Base-by-base conservation (phyloP, 2,888 invertebrate species). In the Pantelozetes paolii region DNA sequence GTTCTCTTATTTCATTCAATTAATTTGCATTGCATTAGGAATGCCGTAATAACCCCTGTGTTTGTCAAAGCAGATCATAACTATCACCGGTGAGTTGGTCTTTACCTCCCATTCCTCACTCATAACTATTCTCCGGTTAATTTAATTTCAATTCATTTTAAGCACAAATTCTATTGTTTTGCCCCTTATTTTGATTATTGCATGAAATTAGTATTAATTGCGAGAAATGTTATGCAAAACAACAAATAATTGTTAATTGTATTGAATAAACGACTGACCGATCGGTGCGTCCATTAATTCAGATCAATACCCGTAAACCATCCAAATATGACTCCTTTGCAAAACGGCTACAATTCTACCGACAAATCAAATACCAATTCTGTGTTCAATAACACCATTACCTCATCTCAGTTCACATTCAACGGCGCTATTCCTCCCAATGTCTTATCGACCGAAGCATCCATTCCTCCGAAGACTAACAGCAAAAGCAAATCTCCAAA, bases 301-400 rank as follows among this genome's bases (percentile, higher is more conserved):
- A 64, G 64, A 20, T 64, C 64, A 64, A 40, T 59, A 28, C 71
- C 57, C 32, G 57, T 42, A 15, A 72, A 48, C 50, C 67, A 74
- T 28, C 40, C 50, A 75, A 57, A 74, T 32, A 30, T 75, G 59
- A 45, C 32, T 76, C 50, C 26, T 67, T n/a, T 72, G 9, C 67
- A 72, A 72, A 64, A 67, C 30, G 62, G 62, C 20, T 57, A 72
- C 64, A 57, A 57, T 20, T 72, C 30, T 23, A 62, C 6, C 57
- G 28, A 48, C 28, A 30, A 30, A 11, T 59, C 28, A 9, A 8
- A 9, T 57, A 50, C 54, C 13, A 64, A 20, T 36, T 36, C 64
- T 1, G 32, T 18, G 30, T 36, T 64, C 5, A 15, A 62, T 50
- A 50, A n/a, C n/a, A 50, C 54, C 9, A n/a, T n/a, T n/a, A 45